Base-by-base conservation (phyloP, 2,113 vertebrate genomes). In the Bettongia penicillata region DNA sequence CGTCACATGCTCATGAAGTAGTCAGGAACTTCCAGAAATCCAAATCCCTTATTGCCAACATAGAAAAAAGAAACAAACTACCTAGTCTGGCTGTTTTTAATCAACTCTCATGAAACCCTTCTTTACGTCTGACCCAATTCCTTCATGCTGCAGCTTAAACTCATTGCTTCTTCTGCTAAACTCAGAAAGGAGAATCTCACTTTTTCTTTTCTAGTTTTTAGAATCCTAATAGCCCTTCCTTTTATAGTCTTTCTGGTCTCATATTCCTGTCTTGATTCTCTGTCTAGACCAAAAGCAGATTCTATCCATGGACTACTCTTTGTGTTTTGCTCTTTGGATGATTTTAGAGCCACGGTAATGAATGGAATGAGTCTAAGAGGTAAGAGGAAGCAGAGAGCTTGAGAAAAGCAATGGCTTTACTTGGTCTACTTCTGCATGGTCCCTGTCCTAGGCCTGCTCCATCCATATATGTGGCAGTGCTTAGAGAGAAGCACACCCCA, bases 151-250 rank as follows among this genome's bases (percentile, higher is more conserved):
- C 57, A 68, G 53, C 9, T 2, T 47, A 94, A 28, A 52, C 77
- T 92, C 25, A 53, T 43, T 94, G 28, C 47, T 95, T 93, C 12
- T 51, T 50, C 25, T 94, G 97, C 92, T 94, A 90, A 94, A 7
- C 25, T 90, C 2, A 0, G 0, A 43, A 53, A 84, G 49, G 7
- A 51, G 31, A 55, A 1, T 2, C 22, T 95, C 51, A 47, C 1
- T 48, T 92, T 24, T 22, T 77, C 48, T 50, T 31, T 48, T 25
- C 22, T 57, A 57, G 48, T 10, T 3, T 55, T 19, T 53, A 28
- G 90, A 48, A 1, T 12, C 10, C 68, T 23, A 47, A 14, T 2
- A 31, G 47, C 24, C 25, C 37, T 16, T 92, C 61, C 50, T 11
- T 50, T 68, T 61, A 57, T 61, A 53, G 53, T 91, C 53, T 51